These are phyloP conservation scores for Apamea epomidion DNA, from an alignment of 2,888 invertebrate genomes.

Conservation along the genomic window DNA sequence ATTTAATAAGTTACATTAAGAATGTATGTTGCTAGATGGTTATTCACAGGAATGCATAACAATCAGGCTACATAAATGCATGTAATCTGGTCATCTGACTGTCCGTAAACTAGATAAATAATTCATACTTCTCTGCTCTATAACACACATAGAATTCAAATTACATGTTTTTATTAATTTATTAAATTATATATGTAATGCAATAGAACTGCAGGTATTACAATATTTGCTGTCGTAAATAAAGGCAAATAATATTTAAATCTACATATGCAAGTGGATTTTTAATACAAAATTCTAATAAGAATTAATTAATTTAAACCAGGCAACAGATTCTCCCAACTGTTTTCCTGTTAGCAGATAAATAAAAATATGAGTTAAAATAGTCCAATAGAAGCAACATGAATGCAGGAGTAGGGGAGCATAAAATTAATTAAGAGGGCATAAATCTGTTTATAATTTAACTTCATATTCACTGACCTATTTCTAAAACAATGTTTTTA, in stretches of 20 bases:
- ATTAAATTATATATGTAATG: slow-evolving; percentile 11
- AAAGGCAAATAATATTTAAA: background rate
- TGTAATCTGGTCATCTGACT: slow-evolving; percentile 35
- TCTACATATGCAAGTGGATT: background rate
- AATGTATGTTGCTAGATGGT: slow-evolving; percentile 17
- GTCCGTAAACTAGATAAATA: slow-evolving; percentile 46
- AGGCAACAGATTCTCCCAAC: background rate
- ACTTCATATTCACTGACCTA: slow-evolving; percentile 64
- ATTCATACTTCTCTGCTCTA: slow-evolving; percentile 49
- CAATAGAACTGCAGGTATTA: background rate
- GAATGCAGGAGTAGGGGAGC: background rate
- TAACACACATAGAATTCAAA: slow-evolving; percentile 24
- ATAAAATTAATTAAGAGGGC: background rate
- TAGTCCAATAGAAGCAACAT: background rate
- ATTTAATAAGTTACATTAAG: slow-evolving; percentile 8
- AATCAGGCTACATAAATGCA: slow-evolving; percentile 17
- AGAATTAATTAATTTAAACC: slow-evolving; percentile 2
- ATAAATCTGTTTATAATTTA: slow-evolving; percentile 50
- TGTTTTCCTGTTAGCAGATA: slow-evolving; percentile 35
- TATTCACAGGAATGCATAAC: slow-evolving; percentile 48
- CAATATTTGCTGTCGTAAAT: background rate
- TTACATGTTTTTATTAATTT: slow-evolving; percentile 6
- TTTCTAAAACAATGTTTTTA: slow-evolving; percentile 61
- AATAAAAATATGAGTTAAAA: slow-evolving; percentile 18
- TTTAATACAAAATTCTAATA: background rate